A percentile compares a stretch with the other conserved stretches of the same genome.
Evolutionary conservation across 2,113 vertebrate genomes (phyloP).

Genomic region (Apaloderma vittatum): DNA sequence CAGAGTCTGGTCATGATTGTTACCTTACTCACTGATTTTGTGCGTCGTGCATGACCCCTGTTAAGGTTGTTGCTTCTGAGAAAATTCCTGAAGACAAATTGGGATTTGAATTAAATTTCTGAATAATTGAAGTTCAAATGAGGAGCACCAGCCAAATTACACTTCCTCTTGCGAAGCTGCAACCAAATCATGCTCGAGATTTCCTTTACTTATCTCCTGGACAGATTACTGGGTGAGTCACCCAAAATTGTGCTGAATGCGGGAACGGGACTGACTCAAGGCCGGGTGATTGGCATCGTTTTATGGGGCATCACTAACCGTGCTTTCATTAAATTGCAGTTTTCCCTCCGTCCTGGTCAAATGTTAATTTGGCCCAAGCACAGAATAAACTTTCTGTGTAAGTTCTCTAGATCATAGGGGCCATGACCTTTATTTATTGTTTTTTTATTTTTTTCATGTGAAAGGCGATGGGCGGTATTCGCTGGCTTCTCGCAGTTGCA

Average conservation of each 20-base stretch:
- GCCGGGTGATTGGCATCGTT: neutral
- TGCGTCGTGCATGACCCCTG: neutral
- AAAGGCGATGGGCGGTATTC: accelerated
- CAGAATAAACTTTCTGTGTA: neutral
- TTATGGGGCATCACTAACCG: neutral
- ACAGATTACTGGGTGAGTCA: neutral
- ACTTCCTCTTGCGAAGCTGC: neutral
- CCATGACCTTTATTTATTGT: accelerated
- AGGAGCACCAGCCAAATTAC: neutral
- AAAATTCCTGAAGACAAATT: neutral
- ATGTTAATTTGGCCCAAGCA: neutral
- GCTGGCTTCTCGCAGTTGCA: neutral
- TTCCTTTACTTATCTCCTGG: neutral
- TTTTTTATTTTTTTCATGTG: neutral
- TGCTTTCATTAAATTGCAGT: neutral
- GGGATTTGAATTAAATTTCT: neutral
- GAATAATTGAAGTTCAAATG: neutral
- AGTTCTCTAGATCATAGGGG: neutral
- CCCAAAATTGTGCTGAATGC: neutral
- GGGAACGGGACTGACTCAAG: neutral
- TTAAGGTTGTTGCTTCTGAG: neutral
- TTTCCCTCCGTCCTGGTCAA: neutral
- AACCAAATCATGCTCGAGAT: neutral
- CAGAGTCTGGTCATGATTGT: neutral
- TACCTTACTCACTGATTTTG: neutral